Conservation (phyloP, 2,113 vertebrate species). For the Caloenas nicobarica region DNA sequence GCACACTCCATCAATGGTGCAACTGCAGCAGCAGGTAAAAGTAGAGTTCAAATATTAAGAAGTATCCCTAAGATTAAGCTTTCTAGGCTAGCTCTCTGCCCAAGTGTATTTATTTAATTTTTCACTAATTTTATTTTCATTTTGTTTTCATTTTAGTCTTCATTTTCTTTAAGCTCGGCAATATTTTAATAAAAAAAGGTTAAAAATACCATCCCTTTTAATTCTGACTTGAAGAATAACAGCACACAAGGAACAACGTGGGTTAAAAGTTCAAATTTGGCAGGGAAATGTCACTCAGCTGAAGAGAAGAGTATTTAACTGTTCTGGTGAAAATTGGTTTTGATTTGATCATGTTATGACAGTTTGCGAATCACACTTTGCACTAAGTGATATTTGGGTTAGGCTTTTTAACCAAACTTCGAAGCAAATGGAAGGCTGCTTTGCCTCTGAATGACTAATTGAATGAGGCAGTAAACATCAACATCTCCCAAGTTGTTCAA, state of each 20-base stretch:
- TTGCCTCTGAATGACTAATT: conserved; percentile 2
- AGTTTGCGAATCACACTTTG: conserved; percentile 63
- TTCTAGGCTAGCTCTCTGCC: not conserved
- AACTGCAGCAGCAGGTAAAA: conserved; percentile 9
- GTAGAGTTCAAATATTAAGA: not conserved
- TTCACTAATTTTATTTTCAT: not conserved
- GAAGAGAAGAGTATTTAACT: conserved; percentile 54
- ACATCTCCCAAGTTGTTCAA: conserved; percentile 13
- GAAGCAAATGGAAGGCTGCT: not conserved
- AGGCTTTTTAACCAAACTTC: conserved; percentile 47
- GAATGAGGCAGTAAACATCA: conserved; percentile 13
- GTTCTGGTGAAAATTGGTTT: conserved; percentile 63
- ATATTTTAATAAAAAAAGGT: not conserved
- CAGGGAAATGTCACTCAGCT: conserved; percentile 55
- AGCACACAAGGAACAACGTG: not conserved
- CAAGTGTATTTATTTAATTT: not conserved
- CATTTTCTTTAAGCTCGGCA: not conserved
- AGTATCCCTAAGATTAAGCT: not conserved
- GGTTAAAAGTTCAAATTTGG: conserved; percentile 64
- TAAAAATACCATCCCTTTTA: not conserved
- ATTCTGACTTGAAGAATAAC: conserved; percentile 5
- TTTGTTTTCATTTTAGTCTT: not conserved
- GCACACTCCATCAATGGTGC: conserved; percentile 18
- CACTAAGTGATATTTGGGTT: conserved; percentile 54
- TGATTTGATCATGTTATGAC: conserved; percentile 70